A percentile compares a stretch with the other conserved stretches of the same genome.
Evolutionary conservation across 2,888 invertebrate species (phyloP).

Genomic region (Dugesia japonica): DNA sequence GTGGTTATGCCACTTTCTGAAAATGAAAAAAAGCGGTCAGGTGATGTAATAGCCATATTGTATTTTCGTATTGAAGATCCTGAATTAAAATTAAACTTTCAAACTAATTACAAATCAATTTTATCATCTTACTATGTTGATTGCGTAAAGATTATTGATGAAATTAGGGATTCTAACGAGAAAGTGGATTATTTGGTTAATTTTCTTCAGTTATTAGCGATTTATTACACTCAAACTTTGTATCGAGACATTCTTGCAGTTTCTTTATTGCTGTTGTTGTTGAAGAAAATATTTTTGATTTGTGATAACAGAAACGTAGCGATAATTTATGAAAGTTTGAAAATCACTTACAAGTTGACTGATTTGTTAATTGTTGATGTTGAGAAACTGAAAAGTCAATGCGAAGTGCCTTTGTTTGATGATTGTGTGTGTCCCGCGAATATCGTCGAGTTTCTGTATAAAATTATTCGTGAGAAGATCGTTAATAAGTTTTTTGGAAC

Average conservation of each 20-base stretch:
- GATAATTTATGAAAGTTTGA: background rate
- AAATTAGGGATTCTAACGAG: background rate
- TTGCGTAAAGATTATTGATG: background rate
- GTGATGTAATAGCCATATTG: background rate
- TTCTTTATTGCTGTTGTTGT: slow-evolving; percentile 10
- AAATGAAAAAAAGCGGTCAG: background rate
- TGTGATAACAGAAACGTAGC: background rate
- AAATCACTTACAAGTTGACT: background rate
- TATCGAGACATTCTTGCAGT: background rate
- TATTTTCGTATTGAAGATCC: slow-evolving; percentile 1
- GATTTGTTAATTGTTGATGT: slow-evolving; percentile 9
- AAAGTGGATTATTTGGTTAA: background rate
- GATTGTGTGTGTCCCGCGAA: background rate
- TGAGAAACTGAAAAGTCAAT: background rate
- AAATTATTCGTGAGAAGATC: background rate
- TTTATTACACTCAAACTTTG: background rate
- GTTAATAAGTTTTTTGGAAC: background rate
- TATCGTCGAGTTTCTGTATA: background rate
- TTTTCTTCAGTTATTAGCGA: background rate
- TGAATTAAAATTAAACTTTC: background rate
- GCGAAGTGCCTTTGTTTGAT: background rate
- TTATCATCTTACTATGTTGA: background rate
- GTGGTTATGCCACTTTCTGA: background rate
- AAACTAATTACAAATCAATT: background rate
- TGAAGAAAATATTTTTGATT: background rate